phyloP scores from a whole-genome alignment of 2,888 invertebrate species.

The Scaptomyza flava region DNA sequence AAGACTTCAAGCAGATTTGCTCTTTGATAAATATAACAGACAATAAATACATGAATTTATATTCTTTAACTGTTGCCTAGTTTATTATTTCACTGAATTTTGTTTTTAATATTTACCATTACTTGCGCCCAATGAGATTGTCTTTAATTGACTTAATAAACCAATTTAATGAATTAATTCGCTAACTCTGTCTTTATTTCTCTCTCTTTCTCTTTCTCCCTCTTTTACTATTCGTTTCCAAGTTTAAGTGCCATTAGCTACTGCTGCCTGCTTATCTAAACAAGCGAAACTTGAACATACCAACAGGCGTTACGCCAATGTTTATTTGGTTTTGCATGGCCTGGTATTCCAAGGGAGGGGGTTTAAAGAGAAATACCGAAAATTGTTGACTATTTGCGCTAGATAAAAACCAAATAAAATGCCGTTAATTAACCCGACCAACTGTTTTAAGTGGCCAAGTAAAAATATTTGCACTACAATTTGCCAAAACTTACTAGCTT shows the following conservation, averaged over 20 bases:
- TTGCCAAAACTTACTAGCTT: slow-evolving; percentile 36
- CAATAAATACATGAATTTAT: neutral
- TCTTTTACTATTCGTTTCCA: neutral
- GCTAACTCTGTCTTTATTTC: neutral
- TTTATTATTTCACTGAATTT: neutral
- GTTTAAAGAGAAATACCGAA: slow-evolving; percentile 25
- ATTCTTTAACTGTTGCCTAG: too few relatives aligned
- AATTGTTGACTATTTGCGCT: slow-evolving; percentile 54
- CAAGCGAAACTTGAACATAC: slow-evolving; percentile 44
- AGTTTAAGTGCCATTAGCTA: slow-evolving; percentile 22
- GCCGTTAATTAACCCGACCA: slow-evolving; percentile 65
- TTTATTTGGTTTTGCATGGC: slow-evolving; percentile 50
- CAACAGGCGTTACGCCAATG: slow-evolving; percentile 32
- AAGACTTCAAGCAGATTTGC: neutral
- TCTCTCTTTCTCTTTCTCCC: too few relatives aligned
- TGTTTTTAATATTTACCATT: neutral
- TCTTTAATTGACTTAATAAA: slow-evolving; percentile 10
- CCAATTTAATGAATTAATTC: neutral
- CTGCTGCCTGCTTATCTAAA: slow-evolving; percentile 31
- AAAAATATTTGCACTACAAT: slow-evolving; percentile 75
- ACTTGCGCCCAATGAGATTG: neutral
- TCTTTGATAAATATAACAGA: neutral
- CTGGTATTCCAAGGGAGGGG: neutral
- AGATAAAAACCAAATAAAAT: slow-evolving; percentile 40
- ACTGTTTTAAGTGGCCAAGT: slow-evolving; percentile 61